Conservation (phyloP, 2,797 vertebrate genomes). For the Poeciliopsis gracilis region DNA sequence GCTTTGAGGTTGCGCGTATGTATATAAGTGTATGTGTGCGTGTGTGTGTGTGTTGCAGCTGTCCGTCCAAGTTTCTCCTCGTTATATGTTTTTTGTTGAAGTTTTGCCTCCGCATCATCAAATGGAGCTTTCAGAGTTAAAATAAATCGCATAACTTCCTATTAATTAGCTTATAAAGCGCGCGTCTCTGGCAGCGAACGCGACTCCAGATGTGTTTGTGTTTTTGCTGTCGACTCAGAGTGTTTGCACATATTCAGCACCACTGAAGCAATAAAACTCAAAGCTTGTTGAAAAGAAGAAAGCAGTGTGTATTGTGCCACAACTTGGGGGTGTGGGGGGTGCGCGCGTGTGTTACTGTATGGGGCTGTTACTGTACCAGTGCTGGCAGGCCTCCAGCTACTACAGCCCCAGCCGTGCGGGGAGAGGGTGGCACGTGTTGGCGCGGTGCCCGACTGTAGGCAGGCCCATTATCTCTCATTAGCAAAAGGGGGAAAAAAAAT, state of each 20-base stretch:
- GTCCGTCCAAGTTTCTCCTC: constrained; percentile 68
- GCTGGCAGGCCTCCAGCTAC: constrained; percentile 77
- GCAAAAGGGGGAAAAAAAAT: constrained; percentile 46
- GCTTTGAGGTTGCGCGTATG: constrained; percentile 71
- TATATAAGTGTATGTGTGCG: constrained; percentile 23
- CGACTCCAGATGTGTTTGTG: constrained; percentile 50
- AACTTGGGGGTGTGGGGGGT: constrained; percentile 46
- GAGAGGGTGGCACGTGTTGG: constrained; percentile 75
- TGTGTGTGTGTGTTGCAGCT: constrained; percentile 60
- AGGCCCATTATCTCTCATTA: constrained; percentile 84
- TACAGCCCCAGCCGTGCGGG: constrained; percentile 73
- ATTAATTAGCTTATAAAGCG: constrained; percentile 9
- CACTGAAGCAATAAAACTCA: constrained; percentile 28
- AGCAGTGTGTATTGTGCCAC: constrained; percentile 20
- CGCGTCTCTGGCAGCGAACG: background rate
- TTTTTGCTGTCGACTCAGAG: constrained; percentile 23
- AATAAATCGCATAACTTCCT: constrained; percentile 30
- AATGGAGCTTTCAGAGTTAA: constrained; percentile 35
- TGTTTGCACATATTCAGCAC: constrained; percentile 14
- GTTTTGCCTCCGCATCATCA: constrained; percentile 56
- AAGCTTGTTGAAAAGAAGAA: constrained; percentile 23
- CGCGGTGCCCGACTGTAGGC: constrained; percentile 76
- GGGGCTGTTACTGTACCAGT: constrained; percentile 66
- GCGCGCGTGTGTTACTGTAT: constrained; percentile 67
- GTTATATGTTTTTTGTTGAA: constrained; percentile 60